Evolutionary conservation across 2,113 vertebrate species (phyloP).

Genomic region (Mesocricetus auratus): DNA sequence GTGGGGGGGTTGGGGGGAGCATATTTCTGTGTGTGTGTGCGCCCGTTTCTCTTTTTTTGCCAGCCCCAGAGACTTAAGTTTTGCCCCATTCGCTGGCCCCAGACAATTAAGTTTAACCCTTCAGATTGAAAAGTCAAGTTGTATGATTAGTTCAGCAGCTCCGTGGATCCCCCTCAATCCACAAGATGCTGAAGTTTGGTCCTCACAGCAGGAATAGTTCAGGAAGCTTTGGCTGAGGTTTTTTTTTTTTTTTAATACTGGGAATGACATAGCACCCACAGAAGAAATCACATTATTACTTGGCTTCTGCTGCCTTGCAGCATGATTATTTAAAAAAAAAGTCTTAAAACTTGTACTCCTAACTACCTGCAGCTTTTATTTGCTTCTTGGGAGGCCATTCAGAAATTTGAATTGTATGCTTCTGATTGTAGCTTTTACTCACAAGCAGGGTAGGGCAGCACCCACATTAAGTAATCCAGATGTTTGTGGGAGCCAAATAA

Average conservation of each 20-base stretch:
- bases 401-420: conserved; percentile 9
- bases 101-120: neutral
- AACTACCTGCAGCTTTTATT: conserved; percentile 52
- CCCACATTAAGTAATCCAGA: conserved; percentile 53
- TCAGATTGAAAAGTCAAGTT: neutral
- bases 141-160: neutral
- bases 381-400: conserved; percentile 28
- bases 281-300: conserved; percentile 33
- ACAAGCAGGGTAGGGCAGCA: conserved; percentile 12
- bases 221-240: neutral
- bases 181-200: neutral
- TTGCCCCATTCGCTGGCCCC: neutral
- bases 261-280: conserved; percentile 35
- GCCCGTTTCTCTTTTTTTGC: neutral
- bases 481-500: conserved; percentile 31
- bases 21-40: neutral
- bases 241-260: neutral
- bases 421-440: conserved; percentile 41
- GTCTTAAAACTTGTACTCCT: conserved; percentile 41
- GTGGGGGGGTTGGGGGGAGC: no score
- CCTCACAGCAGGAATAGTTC: neutral
- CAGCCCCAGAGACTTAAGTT: neutral
- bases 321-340: neutral
- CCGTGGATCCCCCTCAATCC: neutral
- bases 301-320: neutral